Base-by-base conservation (phyloP, 2,888 invertebrate genomes). In the Piscicola geometra region DNA sequence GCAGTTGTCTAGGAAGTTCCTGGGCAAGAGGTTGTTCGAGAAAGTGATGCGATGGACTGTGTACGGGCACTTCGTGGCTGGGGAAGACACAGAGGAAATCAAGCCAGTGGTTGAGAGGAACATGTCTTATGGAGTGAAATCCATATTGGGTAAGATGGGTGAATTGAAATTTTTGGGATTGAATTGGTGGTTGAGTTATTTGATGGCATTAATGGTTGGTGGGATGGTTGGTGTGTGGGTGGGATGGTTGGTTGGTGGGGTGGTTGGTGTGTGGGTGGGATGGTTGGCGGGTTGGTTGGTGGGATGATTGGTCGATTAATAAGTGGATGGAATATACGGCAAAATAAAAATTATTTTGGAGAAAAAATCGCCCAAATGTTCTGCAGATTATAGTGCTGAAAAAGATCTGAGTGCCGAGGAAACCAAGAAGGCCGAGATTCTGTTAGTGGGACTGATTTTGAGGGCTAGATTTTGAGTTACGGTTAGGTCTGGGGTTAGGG, bases 1-100 rank as follows among this genome's bases (percentile, higher is more conserved):
- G 80, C 89, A 95, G 93, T 86, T 95, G 82, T 87, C 90, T 79
- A 90, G 90, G 81, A 88, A 88, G 77, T 81, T 94, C 76, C 85
- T 95, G 77, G 97, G 97, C 50, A 93, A 92, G 83, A 89, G 86
- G 79, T 83, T 97, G 79, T 98, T 98, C 87, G 89, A 90, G 78
- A 82, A 87, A 78, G 80, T 94, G 78, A 96, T 99, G 95, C 94
- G 93, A 86, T 89, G 90, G 68, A 93, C 98, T 33, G 97, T 99
- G 87, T 99, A 98, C 87, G 99, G 98, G 12, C 99, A 99, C 87
- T 99, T 99, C 88, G 99, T 99, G 74, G 99, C 97, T 73, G 99
- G 99, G 25, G 86, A 87, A 76, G 93, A 95, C 85, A 93, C 95
- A 86, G 91, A 92, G 86, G 88, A 90, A 81, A 91, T 91, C 85